A percentile compares a stretch with the other conserved stretches of the same genome.
Conservation (phyloP, 2,888 invertebrate genomes). For the Drosophila monieri region DNA sequence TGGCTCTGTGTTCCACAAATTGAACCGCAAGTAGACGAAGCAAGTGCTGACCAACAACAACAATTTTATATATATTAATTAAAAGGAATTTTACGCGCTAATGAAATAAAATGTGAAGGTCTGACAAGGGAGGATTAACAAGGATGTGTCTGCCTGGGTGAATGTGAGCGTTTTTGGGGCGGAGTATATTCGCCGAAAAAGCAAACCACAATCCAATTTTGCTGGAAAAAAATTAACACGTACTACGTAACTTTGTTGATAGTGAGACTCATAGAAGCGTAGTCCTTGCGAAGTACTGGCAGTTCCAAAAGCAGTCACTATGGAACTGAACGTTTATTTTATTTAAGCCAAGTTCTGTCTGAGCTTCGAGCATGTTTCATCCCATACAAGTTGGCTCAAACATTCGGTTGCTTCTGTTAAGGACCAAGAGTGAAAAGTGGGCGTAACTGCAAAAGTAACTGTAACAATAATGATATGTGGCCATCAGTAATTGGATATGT, state of each 20-base stretch:
- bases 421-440: slow-evolving; percentile 19
- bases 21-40: slow-evolving; percentile 57
- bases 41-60: slow-evolving; percentile 42
- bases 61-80: slow-evolving; percentile 75
- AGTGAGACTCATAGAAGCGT: slow-evolving; percentile 4
- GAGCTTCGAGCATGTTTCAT: slow-evolving; percentile 36
- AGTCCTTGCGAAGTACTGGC: slow-evolving; percentile 11
- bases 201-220: slow-evolving; percentile 34
- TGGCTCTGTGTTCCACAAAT: slow-evolving; percentile 56
- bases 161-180: neutral
- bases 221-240: neutral
- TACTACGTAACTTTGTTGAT: neutral
- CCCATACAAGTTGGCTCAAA: slow-evolving; percentile 48
- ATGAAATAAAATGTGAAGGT: slow-evolving; percentile 68
- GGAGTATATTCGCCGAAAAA: slow-evolving; percentile 28
- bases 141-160: slow-evolving; percentile 1
- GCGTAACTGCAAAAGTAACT: slow-evolving; percentile 11
- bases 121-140: slow-evolving; percentile 22
- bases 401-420: slow-evolving; percentile 28
- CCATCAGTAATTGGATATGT: slow-evolving; percentile 41
- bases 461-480: slow-evolving; percentile 27
- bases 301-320: slow-evolving; percentile 34
- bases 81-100: slow-evolving; percentile 74
- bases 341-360: neutral
- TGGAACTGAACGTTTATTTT: slow-evolving; percentile 42